A percentile compares a stretch with the other conserved stretches of the same genome.
Evolutionary conservation across 2,797 vertebrate genomes (phyloP).

Genomic region (Malurus splendens): DNA sequence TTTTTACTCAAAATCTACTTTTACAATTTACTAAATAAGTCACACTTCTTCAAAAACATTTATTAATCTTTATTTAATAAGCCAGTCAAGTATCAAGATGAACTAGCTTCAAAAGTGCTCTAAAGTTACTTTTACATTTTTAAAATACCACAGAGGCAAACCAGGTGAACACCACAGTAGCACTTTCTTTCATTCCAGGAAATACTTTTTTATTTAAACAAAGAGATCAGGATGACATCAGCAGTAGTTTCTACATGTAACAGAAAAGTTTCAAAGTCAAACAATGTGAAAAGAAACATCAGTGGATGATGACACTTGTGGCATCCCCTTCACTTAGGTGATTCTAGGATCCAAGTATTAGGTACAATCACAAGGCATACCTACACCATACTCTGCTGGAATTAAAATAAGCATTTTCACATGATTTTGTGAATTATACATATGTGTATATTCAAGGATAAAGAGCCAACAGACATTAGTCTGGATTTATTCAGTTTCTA

Average conservation of each 20-base stretch:
- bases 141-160: not conserved
- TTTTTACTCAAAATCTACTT: not conserved
- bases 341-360: not conserved
- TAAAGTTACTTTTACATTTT: not conserved
- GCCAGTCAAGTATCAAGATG: not conserved
- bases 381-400: not conserved
- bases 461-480: not conserved
- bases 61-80: not conserved
- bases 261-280: not conserved
- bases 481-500: not conserved
- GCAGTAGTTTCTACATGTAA: not conserved
- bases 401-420: not conserved
- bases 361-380: not conserved
- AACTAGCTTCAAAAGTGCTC: not conserved
- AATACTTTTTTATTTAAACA: not conserved
- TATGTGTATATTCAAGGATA: not conserved
- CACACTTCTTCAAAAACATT: not conserved
- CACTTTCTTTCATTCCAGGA: not conserved
- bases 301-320: fast-evolving
- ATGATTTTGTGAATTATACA: not conserved
- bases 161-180: not conserved
- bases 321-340: not conserved
- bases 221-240: not conserved
- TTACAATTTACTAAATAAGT: not conserved
- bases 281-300: not conserved